phyloP scores from a whole-genome alignment of 2,797 vertebrate genomes.

The Hirundo rustica region DNA sequence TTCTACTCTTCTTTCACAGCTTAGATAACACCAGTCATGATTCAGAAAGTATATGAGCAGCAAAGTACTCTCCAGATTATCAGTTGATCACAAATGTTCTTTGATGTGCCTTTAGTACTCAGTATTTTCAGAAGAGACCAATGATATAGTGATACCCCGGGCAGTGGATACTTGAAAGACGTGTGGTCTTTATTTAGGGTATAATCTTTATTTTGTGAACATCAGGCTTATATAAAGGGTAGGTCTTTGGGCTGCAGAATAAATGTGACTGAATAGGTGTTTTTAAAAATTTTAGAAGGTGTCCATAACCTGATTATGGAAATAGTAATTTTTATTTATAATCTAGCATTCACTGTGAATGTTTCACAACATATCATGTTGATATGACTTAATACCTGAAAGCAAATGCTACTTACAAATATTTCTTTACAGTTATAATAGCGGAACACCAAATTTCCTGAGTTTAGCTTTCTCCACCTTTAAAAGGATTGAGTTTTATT shows the following conservation, averaged over 20 bases:
- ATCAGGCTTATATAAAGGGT: neutral
- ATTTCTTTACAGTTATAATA: neutral
- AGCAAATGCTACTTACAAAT: neutral
- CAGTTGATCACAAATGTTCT: neutral
- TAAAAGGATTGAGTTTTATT: neutral
- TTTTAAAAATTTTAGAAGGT: neutral
- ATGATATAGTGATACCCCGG: neutral
- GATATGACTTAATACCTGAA: neutral
- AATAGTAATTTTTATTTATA: neutral
- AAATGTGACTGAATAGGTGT: neutral
- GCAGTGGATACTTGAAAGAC: neutral
- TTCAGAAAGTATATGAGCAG: neutral
- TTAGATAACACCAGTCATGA: neutral
- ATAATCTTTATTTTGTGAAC: neutral
- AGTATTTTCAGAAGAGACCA: neutral
- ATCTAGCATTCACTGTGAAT: neutral
- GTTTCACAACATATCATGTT: neutral
- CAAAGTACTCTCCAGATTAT: neutral
- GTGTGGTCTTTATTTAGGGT: neutral
- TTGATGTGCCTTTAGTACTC: neutral
- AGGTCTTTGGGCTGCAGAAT: neutral
- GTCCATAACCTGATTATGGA: neutral
- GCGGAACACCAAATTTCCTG: neutral
- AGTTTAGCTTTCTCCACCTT: neutral
- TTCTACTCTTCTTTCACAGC: neutral